These are phyloP conservation scores for Sebastiscus albofasciatus DNA, from an alignment of 2,797 vertebrate species.

Conservation along the genomic window DNA sequence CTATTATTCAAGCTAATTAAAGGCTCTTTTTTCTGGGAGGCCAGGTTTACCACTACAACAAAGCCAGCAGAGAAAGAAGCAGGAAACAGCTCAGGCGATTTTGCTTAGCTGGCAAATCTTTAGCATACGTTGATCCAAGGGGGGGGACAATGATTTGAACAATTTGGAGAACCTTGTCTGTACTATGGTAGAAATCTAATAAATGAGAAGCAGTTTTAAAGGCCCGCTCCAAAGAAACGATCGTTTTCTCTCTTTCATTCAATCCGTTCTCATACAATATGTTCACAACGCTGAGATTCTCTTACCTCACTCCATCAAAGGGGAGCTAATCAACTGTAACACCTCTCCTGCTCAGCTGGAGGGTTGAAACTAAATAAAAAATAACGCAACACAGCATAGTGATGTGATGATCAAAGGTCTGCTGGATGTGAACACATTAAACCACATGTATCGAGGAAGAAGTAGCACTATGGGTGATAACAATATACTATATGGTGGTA, in stretches of 20 bases:
- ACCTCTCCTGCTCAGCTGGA: not conserved
- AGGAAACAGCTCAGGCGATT: slow-evolving; percentile 80
- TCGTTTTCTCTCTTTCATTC: slow-evolving; percentile 19
- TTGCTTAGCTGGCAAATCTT: slow-evolving; percentile 71
- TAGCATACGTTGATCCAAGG: slow-evolving; percentile 57
- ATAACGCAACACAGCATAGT: not conserved
- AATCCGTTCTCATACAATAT: slow-evolving; percentile 3
- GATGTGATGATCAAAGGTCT: not conserved
- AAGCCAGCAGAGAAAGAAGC: slow-evolving; percentile 77
- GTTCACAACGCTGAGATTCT: not conserved
- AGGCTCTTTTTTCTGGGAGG: slow-evolving; percentile 76
- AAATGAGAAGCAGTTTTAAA: slow-evolving; percentile 33
- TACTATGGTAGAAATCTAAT: slow-evolving; percentile 36
- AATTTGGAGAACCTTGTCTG: slow-evolving; percentile 44
- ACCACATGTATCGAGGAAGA: not conserved
- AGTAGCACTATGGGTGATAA: not conserved
- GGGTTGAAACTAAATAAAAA: not conserved
- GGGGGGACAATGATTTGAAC: slow-evolving; percentile 56
- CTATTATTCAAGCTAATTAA: slow-evolving; percentile 88
- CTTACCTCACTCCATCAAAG: not conserved
- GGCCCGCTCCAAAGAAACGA: slow-evolving; percentile 9
- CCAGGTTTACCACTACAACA: slow-evolving; percentile 82
- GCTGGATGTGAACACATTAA: not conserved
- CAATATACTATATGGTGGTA: not conserved
- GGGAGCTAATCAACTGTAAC: not conserved